Evolutionary conservation across 1,140 invertebrate species (phyloP), one percentile per base, ranked within the genome.

Genomic region (Brachionus koreanus): DNA sequence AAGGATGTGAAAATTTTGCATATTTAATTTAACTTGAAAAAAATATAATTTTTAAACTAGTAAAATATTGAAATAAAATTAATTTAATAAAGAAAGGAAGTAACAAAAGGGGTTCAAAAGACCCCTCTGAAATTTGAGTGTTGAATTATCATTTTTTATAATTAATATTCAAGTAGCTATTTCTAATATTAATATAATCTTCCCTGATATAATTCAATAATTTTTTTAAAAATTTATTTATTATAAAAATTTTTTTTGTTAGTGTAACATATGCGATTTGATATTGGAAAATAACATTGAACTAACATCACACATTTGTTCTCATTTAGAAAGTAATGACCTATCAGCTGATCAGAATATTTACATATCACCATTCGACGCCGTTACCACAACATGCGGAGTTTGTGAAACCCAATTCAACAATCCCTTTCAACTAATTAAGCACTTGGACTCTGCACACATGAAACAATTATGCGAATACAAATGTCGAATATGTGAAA

Each of bases 401-500:
- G 19, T 72, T n/a, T 82, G 82, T 75, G 37, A 82, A 9, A 25
- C 33, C 19, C 25, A 61, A 61, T 82, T 82, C 35, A 19, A n/a
- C 12, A 35, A 69, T 7, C 82, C 82, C 29, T 82, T 35, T 75
- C 29, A 46, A 23, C 33, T 82, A 9, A 69, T 69, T n/a, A 82
- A 67, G 25, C 82, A 82, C 49, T 72, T 72, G 23, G 82, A 82
- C 39, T 49, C 35, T 1, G n/a, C 25, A 25, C 82, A 82, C 12
- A 82, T 75, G 63, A 65, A 72, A 16, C 33, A 82, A 42, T 13
- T 52, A n/a, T 37, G 12, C 9, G 82, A 75, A 63, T 75, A 82
- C 61, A 65, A 72, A 52, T 82, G 82, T 19, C 65, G 82, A 39
- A 82, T 82, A 42, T 82, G 82, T 29, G 82, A 82, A 19, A 65